A percentile compares a stretch with the other conserved stretches of the same genome.
Conservation (phyloP, 1,140 invertebrate genomes). For the Drosophila hydei region DNA sequence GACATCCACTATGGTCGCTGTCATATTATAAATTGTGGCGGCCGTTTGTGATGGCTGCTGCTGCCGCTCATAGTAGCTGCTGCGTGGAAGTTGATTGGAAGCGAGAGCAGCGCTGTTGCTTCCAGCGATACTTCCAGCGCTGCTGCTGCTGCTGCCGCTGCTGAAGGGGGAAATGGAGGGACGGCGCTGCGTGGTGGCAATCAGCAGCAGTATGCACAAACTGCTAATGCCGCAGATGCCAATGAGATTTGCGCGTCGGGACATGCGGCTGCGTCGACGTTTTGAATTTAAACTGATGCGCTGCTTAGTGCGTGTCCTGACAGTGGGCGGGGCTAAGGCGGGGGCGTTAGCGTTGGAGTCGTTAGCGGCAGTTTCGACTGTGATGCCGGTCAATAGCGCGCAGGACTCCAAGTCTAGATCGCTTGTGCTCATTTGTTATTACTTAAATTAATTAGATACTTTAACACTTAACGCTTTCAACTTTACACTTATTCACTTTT, state of each 20-base stretch:
- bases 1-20: slow-evolving; percentile 85
- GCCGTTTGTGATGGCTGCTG: slow-evolving; percentile 63
- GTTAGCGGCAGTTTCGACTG: slow-evolving; percentile 27
- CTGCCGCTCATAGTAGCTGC: slow-evolving; percentile 42
- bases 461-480: slow-evolving; percentile 9
- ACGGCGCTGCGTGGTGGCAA: slow-evolving; percentile 86
- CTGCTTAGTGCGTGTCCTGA: slow-evolving; percentile 78
- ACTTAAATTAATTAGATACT: slow-evolving; percentile 12
- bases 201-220: slow-evolving; percentile 86
- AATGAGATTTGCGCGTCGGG: slow-evolving; percentile 86
- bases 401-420: slow-evolving; percentile 61
- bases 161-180: slow-evolving; percentile 84
- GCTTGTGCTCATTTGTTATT: slow-evolving; percentile 59
- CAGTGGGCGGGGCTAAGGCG: slow-evolving; percentile 31
- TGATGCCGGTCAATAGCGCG: slow-evolving; percentile 59
- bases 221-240: slow-evolving; percentile 86
- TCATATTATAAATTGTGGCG: slow-evolving; percentile 70
- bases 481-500: slow-evolving; percentile 14
- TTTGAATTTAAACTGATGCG: slow-evolving; percentile 73
- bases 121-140: slow-evolving; percentile 12
- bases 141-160: slow-evolving; percentile 33
- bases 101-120: slow-evolving; percentile 42
- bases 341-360: neutral
- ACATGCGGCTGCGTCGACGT: slow-evolving; percentile 84
- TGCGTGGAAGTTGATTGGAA: slow-evolving; percentile 59